A percentile compares a stretch with the other conserved stretches of the same genome.
Conservation (phyloP, 2,888 invertebrate species). For the Dicycla oo region DNA sequence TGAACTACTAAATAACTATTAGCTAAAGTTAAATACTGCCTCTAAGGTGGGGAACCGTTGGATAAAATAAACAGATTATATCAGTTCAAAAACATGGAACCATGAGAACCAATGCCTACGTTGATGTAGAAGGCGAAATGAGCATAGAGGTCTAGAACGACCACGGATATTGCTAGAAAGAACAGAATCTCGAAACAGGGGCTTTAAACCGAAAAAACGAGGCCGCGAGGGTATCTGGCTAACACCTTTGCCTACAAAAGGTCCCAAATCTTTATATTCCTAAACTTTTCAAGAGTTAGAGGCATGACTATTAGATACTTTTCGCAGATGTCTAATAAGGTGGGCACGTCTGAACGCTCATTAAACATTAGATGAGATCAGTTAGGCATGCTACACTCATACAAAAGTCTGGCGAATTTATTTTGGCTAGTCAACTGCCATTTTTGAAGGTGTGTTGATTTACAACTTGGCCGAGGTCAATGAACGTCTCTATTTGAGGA, state of each 20-base stretch:
- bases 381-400: conserved; percentile 1
- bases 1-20: conserved; percentile 51
- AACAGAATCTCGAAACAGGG: background rate
- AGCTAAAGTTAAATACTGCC: conserved; percentile 21
- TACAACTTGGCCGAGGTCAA: conserved; percentile 24
- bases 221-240: background rate
- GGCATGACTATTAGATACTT: conserved; percentile 12
- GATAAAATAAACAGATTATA: background rate
- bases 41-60: background rate
- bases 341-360: conserved; percentile 43
- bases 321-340: conserved; percentile 3
- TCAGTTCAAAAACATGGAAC: background rate
- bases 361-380: conserved; percentile 48
- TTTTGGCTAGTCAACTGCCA: conserved; percentile 9
- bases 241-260: background rate
- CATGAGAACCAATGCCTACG: background rate
- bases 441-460: conserved; percentile 25
- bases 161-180: background rate
- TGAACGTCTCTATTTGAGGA: conserved; percentile 7
- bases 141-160: background rate
- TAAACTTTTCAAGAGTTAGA: background rate
- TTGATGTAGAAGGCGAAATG: background rate
- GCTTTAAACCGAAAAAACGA: background rate
- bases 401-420: conserved; percentile 16
- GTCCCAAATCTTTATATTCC: background rate